These are phyloP conservation scores for Eurystomus gularis DNA, from an alignment of 2,113 vertebrate genomes.

Conservation along the genomic window DNA sequence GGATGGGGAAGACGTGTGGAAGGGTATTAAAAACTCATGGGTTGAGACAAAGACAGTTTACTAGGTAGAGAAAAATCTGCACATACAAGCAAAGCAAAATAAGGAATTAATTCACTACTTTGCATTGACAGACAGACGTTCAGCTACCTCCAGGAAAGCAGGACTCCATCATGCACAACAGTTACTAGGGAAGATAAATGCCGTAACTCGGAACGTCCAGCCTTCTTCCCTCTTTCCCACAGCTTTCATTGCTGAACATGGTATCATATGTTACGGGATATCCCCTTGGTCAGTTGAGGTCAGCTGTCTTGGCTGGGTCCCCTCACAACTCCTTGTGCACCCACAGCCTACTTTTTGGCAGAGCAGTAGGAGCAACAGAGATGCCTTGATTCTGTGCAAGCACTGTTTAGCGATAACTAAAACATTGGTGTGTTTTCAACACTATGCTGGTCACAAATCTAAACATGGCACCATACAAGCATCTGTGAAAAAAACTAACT, in stretches of 20 bases:
- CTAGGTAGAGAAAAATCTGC: neutral
- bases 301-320: neutral
- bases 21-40: neutral
- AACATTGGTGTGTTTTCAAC: neutral
- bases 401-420: neutral
- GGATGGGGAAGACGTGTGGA: neutral
- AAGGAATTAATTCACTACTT: neutral
- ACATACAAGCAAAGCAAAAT: neutral
- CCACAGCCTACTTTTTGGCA: neutral
- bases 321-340: neutral
- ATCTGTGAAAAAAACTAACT: neutral
- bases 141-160: neutral
- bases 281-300: neutral
- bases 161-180: rapidly evolving
- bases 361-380: neutral
- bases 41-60: neutral
- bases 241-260: neutral
- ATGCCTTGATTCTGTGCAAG: neutral
- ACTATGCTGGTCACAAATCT: neutral
- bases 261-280: neutral
- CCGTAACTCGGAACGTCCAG: rapidly evolving
- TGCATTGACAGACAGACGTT: neutral
- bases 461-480: neutral
- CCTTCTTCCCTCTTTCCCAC: neutral
- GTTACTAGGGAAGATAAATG: neutral